A percentile compares a stretch with the other conserved stretches of the same genome.
These are phyloP conservation scores for Cochlearius cochlearius DNA, from an alignment of 2,113 vertebrate species.

Conservation along the genomic window DNA sequence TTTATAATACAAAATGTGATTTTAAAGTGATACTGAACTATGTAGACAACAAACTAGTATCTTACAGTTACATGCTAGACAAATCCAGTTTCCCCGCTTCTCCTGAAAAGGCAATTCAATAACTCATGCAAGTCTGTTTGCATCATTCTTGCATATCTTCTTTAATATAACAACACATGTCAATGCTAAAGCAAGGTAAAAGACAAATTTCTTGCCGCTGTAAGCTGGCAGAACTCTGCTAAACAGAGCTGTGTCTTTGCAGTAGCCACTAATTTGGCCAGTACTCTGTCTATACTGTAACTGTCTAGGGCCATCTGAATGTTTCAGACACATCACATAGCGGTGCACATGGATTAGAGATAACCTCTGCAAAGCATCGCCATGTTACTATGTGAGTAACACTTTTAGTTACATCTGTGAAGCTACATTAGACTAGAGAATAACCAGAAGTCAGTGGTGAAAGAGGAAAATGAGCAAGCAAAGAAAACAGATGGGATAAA, in stretches of 20 bases:
- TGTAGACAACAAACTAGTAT: neutral
- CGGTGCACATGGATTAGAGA: neutral
- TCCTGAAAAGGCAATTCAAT: neutral
- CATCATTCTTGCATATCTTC: neutral
- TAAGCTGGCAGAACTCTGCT: neutral
- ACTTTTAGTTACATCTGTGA: neutral
- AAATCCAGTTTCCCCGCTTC: neutral
- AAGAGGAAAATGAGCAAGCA: neutral
- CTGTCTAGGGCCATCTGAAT: neutral
- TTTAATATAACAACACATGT: neutral
- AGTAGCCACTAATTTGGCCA: neutral
- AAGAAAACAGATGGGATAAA: neutral
- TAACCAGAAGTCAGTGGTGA: neutral
- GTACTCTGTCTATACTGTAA: neutral
- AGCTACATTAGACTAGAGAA: neutral
- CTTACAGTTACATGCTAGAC: neutral
- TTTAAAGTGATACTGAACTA: neutral
- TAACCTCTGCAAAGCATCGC: neutral
- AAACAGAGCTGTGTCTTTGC: neutral
- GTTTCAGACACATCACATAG: neutral
- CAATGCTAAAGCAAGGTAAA: neutral
- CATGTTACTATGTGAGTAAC: neutral
- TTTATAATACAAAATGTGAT: neutral
- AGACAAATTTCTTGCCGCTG: neutral
- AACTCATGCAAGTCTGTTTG: neutral